phyloP scores from a whole-genome alignment of 92 coral and sea anemone species.

The Zoanthus sansibaricus region DNA sequence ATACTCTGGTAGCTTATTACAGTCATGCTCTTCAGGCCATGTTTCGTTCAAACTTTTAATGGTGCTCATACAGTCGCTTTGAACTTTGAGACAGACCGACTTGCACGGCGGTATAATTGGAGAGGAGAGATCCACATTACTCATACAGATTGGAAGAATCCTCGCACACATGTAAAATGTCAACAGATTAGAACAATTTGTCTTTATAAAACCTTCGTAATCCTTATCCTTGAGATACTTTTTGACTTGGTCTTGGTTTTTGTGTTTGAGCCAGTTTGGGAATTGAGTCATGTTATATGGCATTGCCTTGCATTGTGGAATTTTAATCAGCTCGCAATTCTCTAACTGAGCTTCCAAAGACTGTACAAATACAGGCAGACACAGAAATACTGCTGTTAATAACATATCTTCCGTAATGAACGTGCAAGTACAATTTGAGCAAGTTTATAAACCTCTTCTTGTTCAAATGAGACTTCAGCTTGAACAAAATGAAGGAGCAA shows the following conservation, averaged over 20 bases:
- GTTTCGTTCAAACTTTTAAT: constrained; percentile 31
- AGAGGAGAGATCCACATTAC: background rate
- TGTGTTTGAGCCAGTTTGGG: constrained; percentile 53
- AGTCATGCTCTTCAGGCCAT: constrained; percentile 49
- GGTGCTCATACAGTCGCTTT: constrained; percentile 53
- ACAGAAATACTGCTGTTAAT: background rate
- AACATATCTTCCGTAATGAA: background rate
- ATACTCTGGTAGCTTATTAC: constrained; percentile 47
- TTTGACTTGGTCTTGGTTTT: constrained; percentile 28
- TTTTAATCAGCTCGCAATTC: constrained; percentile 43
- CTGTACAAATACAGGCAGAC: constrained; percentile 6
- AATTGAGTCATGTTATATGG: constrained; percentile 61
- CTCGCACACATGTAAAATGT: constrained; percentile 62
- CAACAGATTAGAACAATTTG: constrained; percentile 57
- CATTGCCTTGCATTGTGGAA: constrained; percentile 49
- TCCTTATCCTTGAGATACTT: background rate
- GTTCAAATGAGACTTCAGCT: constrained; percentile 10
- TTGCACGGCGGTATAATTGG: constrained; percentile 54
- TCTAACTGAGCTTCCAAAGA: background rate
- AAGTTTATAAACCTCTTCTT: constrained; percentile 1
- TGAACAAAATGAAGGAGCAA: background rate
- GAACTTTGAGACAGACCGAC: constrained; percentile 63
- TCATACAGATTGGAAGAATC: constrained; percentile 64
- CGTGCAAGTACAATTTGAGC: background rate
- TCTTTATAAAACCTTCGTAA: background rate